Evolutionary conservation across 2,888 invertebrate genomes (phyloP).

Genomic region (Harpalus rufipes): DNA sequence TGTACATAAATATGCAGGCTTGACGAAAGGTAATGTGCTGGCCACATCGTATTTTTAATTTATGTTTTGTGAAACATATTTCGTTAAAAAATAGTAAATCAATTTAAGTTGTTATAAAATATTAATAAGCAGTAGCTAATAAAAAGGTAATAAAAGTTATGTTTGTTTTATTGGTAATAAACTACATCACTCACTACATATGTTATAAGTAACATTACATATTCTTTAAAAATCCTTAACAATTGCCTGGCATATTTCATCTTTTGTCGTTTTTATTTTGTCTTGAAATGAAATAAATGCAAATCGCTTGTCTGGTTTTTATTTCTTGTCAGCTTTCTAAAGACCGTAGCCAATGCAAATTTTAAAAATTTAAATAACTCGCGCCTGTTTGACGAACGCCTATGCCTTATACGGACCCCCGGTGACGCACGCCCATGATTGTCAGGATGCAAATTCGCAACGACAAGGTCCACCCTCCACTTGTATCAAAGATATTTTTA

Average conservation of each 20-base stretch:
- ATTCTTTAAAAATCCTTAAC: slow-evolving; percentile 8
- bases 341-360: slow-evolving; percentile 50
- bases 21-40: too few relatives aligned
- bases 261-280: slow-evolving; percentile 46
- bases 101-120: not conserved
- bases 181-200: not conserved
- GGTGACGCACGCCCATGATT: not conserved
- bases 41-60: too few relatives aligned
- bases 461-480: not conserved
- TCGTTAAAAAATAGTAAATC: not conserved
- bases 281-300: slow-evolving; percentile 50
- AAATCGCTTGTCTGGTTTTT: slow-evolving; percentile 28
- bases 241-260: slow-evolving; percentile 28
- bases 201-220: not conserved
- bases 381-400: slow-evolving; percentile 29
- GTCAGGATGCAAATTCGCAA: not conserved
- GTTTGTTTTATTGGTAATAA: not conserved
- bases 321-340: slow-evolving; percentile 31
- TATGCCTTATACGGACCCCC: slow-evolving; percentile 2
- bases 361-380: slow-evolving; percentile 46
- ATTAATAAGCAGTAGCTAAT: not conserved
- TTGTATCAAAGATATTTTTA: not conserved
- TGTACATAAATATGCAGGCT: too few relatives aligned
- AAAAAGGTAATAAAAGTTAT: not conserved
- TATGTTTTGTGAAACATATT: not conserved